Conservation (phyloP, 1,140 invertebrate species). For the Euura lappo region DNA sequence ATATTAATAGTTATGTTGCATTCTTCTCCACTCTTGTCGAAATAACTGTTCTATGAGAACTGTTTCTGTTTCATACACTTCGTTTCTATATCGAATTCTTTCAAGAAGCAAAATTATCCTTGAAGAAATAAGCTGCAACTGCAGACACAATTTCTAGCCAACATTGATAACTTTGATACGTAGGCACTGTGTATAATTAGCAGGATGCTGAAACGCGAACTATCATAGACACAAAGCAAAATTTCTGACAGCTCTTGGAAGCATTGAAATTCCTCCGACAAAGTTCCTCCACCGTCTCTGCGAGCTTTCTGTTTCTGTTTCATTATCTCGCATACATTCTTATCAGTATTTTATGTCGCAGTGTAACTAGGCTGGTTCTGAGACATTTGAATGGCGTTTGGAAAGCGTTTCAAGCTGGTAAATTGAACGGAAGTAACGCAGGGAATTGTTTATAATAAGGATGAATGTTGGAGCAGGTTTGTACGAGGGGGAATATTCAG, state of each 20-base stretch:
- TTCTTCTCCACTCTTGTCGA: neutral
- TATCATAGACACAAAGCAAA: too few species aligned
- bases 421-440: constrained; percentile 45
- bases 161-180: too few species aligned
- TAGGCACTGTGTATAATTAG: too few species aligned
- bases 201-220: too few species aligned
- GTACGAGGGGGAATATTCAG: too few species aligned
- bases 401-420: constrained; percentile 21
- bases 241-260: too few species aligned
- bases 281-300: too few species aligned
- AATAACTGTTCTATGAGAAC: neutral
- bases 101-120: neutral
- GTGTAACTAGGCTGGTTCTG: neutral
- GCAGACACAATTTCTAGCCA: too few species aligned
- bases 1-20: neutral
- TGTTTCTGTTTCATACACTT: neutral
- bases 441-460: constrained; percentile 46
- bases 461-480: constrained; percentile 38
- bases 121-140: neutral
- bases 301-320: too few species aligned
- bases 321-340: too few species aligned
- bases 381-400: neutral
- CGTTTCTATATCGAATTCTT: neutral
- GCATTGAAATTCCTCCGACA: too few species aligned
- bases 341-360: too few species aligned